Evolutionary conservation across 2,888 invertebrate species (phyloP), one percentile per base, ranked within the genome.

Genomic region (Heterodera filipjevi): DNA sequence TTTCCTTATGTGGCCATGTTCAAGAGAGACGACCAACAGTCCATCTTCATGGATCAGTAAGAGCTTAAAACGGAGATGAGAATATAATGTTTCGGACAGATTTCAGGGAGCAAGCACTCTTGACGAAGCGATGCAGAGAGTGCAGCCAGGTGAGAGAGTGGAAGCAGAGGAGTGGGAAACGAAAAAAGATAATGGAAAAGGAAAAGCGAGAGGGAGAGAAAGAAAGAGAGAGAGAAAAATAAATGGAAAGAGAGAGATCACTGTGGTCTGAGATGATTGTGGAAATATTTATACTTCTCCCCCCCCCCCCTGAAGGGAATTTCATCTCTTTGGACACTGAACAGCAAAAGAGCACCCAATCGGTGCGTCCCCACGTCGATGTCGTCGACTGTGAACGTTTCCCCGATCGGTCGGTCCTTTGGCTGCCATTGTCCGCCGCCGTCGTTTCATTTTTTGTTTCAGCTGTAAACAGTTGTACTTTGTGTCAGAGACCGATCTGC

Each of bases 401-500:
- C 78, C 87, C 87, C 44, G 88, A 87, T 27, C 78, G 85, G 81
- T 85, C 10, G 1, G 66, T 59, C 19, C 12, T 33, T 39, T 39
- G n/a, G n/a, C 22, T 12, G 22, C 27, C n/a, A 14, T 14, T 32
- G 66, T 66, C 66, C 39, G 39, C 39, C 35, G 16, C 33, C 33
- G 12, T 19, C 30, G 2, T 22, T 5, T 6, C 32, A 30, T 6
- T 68, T 27, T 12, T n/a, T 46, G 8, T 77, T 85, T 59, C 78
- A 85, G 87, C 77, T 89, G 88, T 77, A 82, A 83, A 10, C 82
- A 84, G 35, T 79, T 87, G 82, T 89, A 86, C 82, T 89, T 85
- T 79, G 88, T 86, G 22, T 89, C 89, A 30, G 89, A 89, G 72
- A 87, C 88, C 32, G 89, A 89, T 78, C 86, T 89, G 87, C 83